Base-by-base conservation (phyloP, 2,113 vertebrate genomes). In the Orcinus orca region DNA sequence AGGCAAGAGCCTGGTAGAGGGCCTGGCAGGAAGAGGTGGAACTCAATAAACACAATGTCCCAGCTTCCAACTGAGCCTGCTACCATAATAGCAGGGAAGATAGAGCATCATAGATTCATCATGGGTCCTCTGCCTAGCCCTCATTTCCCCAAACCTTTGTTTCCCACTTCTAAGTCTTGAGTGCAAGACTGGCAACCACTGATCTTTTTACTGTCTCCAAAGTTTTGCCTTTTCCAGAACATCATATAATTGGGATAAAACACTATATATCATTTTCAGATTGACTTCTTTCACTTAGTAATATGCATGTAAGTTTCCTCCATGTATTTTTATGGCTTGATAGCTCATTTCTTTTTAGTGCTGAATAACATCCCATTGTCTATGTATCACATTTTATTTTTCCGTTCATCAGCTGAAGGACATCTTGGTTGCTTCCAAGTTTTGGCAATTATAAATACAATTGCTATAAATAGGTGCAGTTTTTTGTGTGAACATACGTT, bases 191-290 rank as follows among this genome's bases (percentile, higher is more conserved):
- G 86, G 7, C 33, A 77, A 62, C 41, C 26, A 47, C n/a, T 50
- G 20, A 70, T 31, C n/a, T 63, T 91, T 88, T 67, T 67, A 89
- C 3, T 8, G 0, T 38, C 26, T 80, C 44, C 26, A 73, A 12
- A 47, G 18, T 88, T 95, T 84, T 87, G 25, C 67, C 29, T 86
- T 89, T 89, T 92, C 13, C 53, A 77, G 44, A 85, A 62, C 25
- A 2, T 44, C n/a, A 21, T 44, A 26, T 17, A 65, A 33, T 53
- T 74, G 31, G 41, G 18, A 67, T 41, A 44, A 38, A 14, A 31
- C 1, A 12, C 17, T 60, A 31, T 44, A 8, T 8, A 53, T 11
- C 21, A 47, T 77, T 90, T 60, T 53, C 36, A 79, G 18, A 10
- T 36, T 63, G 44, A 44, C 58, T 81, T 68, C 29, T 77, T 81